Conservation (phyloP, 1,140 invertebrate genomes). For the Drosophila azteca region DNA sequence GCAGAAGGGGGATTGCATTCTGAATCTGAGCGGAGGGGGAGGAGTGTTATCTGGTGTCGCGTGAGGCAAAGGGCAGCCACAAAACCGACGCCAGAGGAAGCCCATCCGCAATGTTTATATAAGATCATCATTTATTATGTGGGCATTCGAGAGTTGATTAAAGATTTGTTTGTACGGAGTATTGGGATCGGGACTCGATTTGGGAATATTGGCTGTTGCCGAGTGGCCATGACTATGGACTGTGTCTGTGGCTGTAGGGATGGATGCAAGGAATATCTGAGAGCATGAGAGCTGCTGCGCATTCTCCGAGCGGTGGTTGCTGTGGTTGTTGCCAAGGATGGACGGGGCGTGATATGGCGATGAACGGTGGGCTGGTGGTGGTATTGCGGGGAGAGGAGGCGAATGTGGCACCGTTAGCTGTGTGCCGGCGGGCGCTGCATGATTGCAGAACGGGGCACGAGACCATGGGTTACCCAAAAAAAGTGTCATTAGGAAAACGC, state of each 20-base stretch:
- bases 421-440: too few relatives aligned
- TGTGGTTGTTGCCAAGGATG: slow-evolving; percentile 8
- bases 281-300: too few relatives aligned
- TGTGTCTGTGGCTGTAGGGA: slow-evolving; percentile 25
- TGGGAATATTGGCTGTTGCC: not conserved
- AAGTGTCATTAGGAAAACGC: slow-evolving; percentile 1
- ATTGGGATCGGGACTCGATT: slow-evolving; percentile 13
- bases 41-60: slow-evolving; percentile 38
- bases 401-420: too few relatives aligned
- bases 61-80: slow-evolving; percentile 38
- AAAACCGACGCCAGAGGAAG: not conserved
- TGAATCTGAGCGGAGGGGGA: too few relatives aligned
- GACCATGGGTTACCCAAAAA: slow-evolving; percentile 30
- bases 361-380: too few relatives aligned
- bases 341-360: not conserved
- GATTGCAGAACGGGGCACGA: slow-evolving; percentile 3
- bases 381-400: too few relatives aligned
- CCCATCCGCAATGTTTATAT: slow-evolving; percentile 29
- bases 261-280: slow-evolving; percentile 25
- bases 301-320: too few relatives aligned
- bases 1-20: not conserved
- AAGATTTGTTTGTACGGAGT: slow-evolving; percentile 14
- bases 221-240: slow-evolving; percentile 1
- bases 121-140: slow-evolving; percentile 47
- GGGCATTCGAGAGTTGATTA: slow-evolving; percentile 37